These are phyloP conservation scores for Brienomyrus longianalis DNA, from an alignment of 2,113 vertebrate species.

Conservation along the genomic window DNA sequence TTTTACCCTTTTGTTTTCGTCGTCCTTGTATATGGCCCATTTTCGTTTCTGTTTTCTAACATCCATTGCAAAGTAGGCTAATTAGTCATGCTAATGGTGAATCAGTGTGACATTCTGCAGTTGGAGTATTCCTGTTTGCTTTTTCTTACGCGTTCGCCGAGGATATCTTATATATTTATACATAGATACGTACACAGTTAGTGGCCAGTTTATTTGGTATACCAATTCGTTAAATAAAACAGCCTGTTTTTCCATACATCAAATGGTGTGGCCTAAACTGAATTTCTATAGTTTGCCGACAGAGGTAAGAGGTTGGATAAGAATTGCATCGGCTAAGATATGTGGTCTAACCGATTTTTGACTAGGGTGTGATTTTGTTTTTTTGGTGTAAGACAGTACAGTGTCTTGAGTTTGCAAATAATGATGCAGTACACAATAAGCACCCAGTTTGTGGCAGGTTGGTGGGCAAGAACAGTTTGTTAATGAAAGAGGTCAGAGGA, in stretches of 20 bases:
- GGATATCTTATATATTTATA: not conserved
- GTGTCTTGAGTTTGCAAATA: not conserved
- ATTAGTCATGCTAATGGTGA: conserved; percentile 7
- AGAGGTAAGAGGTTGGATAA: not conserved
- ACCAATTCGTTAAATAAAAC: not conserved
- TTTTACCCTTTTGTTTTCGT: not conserved
- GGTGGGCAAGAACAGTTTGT: not conserved
- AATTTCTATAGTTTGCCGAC: not conserved
- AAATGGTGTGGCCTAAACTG: not conserved
- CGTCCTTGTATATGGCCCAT: not conserved
- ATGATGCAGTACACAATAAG: not conserved
- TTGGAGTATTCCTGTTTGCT: not conserved
- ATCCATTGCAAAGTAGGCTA: conserved; percentile 4
- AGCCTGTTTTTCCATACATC: not conserved
- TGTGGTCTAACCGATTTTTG: not conserved
- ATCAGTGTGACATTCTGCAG: not conserved
- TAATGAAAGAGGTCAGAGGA: not conserved
- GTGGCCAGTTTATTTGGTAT: not conserved
- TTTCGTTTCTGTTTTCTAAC: not conserved
- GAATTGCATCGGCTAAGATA: not conserved
- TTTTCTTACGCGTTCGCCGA: not conserved
- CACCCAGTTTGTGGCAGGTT: not conserved
- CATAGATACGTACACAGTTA: not conserved
- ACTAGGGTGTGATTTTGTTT: not conserved
- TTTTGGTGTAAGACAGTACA: not conserved